phyloP scores from a whole-genome alignment of 2,797 vertebrate genomes.

The Acipenser ruthenus region DNA sequence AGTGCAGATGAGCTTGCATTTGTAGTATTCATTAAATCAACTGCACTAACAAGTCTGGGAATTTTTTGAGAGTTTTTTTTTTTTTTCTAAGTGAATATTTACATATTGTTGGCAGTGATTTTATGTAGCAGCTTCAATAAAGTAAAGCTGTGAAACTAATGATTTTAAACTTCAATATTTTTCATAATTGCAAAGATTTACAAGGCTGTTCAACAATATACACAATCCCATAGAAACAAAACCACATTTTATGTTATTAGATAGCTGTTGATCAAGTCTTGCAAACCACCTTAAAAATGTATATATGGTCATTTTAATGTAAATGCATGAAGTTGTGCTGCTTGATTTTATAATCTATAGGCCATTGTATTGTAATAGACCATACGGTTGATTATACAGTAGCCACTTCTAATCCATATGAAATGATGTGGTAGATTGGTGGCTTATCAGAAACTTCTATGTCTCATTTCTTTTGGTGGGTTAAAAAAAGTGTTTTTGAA shows the following conservation, averaged over 20 bases:
- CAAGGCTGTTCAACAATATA: constrained; percentile 44
- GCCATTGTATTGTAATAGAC: constrained; percentile 58
- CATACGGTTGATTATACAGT: constrained; percentile 52
- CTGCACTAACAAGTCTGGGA: constrained; percentile 47
- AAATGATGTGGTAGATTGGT: constrained; percentile 9
- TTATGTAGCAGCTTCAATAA: neutral
- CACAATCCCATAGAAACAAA: constrained; percentile 41
- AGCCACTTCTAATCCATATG: constrained; percentile 34
- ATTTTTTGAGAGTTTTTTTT: constrained; percentile 9
- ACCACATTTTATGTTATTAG: constrained; percentile 9
- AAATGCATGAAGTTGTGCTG: constrained; percentile 35
- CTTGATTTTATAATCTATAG: constrained; percentile 62
- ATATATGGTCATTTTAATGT: constrained; percentile 36
- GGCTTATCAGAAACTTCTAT: neutral
- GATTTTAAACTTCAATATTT: neutral
- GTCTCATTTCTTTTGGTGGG: neutral
- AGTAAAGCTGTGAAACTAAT: neutral
- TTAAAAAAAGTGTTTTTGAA: constrained; percentile 3
- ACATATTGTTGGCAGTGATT: neutral
- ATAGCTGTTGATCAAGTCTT: too few relatives aligned
- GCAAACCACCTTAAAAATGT: constrained; percentile 23
- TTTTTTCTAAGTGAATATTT: neutral
- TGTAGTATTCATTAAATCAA: constrained; percentile 68
- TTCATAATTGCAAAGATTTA: constrained; percentile 44
- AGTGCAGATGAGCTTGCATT: constrained; percentile 69